These are phyloP conservation scores for Achroia grisella DNA, from an alignment of 1,140 invertebrate species.

Conservation along the genomic window DNA sequence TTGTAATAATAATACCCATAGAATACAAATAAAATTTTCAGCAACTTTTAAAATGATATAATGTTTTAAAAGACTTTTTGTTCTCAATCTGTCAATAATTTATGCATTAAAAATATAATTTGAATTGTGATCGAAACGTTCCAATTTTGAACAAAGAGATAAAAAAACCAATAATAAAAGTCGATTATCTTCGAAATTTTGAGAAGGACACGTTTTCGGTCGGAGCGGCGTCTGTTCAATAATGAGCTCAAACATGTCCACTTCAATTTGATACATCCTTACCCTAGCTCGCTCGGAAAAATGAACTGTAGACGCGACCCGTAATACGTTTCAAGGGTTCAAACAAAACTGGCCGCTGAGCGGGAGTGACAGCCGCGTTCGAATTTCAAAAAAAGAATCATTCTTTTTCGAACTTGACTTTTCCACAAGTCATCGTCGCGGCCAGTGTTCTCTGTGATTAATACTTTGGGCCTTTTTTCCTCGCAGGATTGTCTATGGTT, in stretches of 20 bases:
- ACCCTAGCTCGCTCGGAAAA: not conserved
- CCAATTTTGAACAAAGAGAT: constrained; percentile 16
- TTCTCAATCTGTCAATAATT: not conserved
- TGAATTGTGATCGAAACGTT: constrained; percentile 1
- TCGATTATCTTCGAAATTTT: constrained; percentile 44
- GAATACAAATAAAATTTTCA: no score
- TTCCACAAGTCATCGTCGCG: constrained; percentile 30
- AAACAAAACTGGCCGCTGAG: constrained; percentile 15
- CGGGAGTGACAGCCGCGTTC: constrained; percentile 43
- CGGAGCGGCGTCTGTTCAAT: constrained; percentile 22
- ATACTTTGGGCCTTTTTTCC: constrained; percentile 36
- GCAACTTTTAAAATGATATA: no score
- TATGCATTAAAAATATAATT: constrained; percentile 1
- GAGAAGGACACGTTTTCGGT: constrained; percentile 40
- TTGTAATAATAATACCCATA: no score
- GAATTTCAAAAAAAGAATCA: constrained; percentile 41
- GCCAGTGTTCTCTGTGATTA: constrained; percentile 47
- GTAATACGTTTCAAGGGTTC: constrained; percentile 8
- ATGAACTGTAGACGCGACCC: not conserved
- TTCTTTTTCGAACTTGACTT: constrained; percentile 21
- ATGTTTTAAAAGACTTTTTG: no score
- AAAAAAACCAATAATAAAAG: constrained; percentile 31
- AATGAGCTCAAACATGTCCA: constrained; percentile 32
- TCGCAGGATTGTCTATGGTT: constrained; percentile 6
- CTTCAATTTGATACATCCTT: constrained; percentile 10